Base-by-base conservation (phyloP, 2,113 vertebrate genomes). In the Pedionomus torquatus region DNA sequence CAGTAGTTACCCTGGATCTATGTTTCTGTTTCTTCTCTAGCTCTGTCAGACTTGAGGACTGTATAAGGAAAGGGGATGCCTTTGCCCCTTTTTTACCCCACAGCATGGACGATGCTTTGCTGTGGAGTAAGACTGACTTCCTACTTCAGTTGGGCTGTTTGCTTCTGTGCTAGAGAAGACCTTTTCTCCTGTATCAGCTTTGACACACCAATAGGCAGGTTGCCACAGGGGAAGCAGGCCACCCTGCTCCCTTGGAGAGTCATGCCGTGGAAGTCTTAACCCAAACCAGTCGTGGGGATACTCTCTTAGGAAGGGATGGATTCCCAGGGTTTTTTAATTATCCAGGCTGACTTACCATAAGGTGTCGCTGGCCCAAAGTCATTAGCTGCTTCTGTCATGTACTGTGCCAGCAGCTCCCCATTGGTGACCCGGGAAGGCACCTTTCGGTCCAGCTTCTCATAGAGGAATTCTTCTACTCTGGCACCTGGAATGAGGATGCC, bases 391-490 rank as follows among this genome's bases (percentile, higher is more conserved):
- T 99, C 99, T 7, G 98, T 91, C 99, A 99, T 99, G 83, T 99
- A 98, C 92, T 99, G 99, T 13, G 99, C 99, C 97, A 99, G 96
- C 87, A 99, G 98, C 95, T 99, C 99, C 52, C 97, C 98, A 0
- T 99, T 99, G 85, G 99, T 99, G 87, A 98, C 98, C 65, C 99
- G 97, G 5, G 98, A 99, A 5, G 99, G 99, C 11, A 98, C 98
- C 98, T 99, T 99, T 93, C 99, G 97, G 95, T 99, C 99, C 23
- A 99, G 98, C 97, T 99, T 99, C 93, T 99, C 99, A 10, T 99
- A 99, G 31, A 99, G 98, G 97, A 99, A 99, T 96, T 99, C 99
- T 86, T 99, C 99, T 25, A 99, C 99, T 80, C 99, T 98, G 94
- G 99, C 99, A 96, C 98, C 98, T 98, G 96, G 3, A 68, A 61